Base-by-base conservation (phyloP, 2,113 vertebrate genomes). In the Engraulis encrasicolus region DNA sequence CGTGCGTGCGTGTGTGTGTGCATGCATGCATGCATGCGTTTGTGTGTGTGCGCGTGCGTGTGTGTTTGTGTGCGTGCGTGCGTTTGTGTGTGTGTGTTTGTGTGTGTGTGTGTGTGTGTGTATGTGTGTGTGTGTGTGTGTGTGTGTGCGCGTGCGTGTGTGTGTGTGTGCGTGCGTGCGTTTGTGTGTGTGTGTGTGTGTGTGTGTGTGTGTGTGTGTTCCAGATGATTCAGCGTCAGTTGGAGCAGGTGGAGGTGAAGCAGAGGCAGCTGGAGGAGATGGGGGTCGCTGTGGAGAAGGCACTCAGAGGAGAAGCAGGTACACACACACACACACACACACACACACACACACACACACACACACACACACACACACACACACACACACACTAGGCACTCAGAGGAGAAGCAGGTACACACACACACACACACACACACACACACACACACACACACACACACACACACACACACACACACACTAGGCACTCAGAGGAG, bases 201-300 rank as follows among this genome's bases (percentile, higher is more conserved):
- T 82, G 12, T 79, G 2, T 81, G 61, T 84, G 54, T 78, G 6
- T 36, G 40, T 45, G 40, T 3, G 58, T 86, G 38, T 84, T 20
- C 40, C 85, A 99, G 98, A 97, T 98, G 82, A 99, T 99, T 92
- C 98, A 99, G 89, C 92, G 96, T 6, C 96, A 97, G 89, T 93
- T 99, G 92, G 97, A 99, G 86, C 97, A 99, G 91, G 97, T 99
- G 90, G 98, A 99, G 87, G 97, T 99, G 89, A 97, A 96, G 86
- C 98, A 99, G 92, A 93, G 96, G 49, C 96, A 97, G 81, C 93
- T 99, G 0, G 98, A 99, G 89, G 97, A 98, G 88, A 94, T 94
- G 77, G 98, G 98, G 0, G 97, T 99, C 18, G 96, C 96, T 0
- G 96, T 99, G 89, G 98, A 99, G 93, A 98, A 97, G 87, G 96